Percentiles rank a stretch among this genome's conserved stretches.
Conservation (phyloP, 2,888 invertebrate species). For the Drosophila fungiperda region DNA sequence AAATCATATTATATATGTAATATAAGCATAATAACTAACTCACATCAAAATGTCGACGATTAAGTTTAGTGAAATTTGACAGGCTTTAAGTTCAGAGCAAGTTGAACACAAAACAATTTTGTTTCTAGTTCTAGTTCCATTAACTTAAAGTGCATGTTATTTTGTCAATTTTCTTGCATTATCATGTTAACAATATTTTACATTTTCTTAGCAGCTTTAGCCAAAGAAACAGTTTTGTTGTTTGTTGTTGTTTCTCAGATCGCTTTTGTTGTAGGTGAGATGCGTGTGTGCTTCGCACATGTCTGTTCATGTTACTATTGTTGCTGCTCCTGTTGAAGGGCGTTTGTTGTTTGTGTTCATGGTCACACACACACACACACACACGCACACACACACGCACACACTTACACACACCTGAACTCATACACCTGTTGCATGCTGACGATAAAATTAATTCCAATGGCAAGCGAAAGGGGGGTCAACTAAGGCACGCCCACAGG, state of each 20-base stretch:
- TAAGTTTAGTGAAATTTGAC: not conserved
- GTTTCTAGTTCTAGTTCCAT: not conserved
- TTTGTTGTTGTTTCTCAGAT: not conserved
- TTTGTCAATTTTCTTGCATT: conserved; percentile 5
- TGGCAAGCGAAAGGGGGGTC: conserved; percentile 21
- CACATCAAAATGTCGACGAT: not conserved
- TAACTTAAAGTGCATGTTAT: not conserved
- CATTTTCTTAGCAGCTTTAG: not conserved
- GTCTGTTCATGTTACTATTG: conserved; percentile 26
- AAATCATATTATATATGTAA: no score
- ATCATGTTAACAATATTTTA: not conserved
- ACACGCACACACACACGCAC: conserved; percentile 4
- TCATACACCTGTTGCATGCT: conserved; percentile 57
- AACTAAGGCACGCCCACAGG: conserved; percentile 13
- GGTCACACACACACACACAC: conserved; percentile 25
- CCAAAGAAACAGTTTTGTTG: not conserved
- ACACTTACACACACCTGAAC: not conserved
- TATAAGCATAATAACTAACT: not conserved
- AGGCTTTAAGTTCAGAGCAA: not conserved
- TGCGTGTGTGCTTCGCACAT: conserved; percentile 14
- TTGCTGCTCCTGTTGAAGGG: conserved; percentile 15
- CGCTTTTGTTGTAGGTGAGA: conserved; percentile 3
- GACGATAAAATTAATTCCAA: conserved; percentile 61
- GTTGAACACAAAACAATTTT: not conserved
- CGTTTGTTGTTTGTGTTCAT: conserved; percentile 54